These are phyloP conservation scores for Lethrus apterus DNA, from an alignment of 1,140 invertebrate species.

Conservation along the genomic window DNA sequence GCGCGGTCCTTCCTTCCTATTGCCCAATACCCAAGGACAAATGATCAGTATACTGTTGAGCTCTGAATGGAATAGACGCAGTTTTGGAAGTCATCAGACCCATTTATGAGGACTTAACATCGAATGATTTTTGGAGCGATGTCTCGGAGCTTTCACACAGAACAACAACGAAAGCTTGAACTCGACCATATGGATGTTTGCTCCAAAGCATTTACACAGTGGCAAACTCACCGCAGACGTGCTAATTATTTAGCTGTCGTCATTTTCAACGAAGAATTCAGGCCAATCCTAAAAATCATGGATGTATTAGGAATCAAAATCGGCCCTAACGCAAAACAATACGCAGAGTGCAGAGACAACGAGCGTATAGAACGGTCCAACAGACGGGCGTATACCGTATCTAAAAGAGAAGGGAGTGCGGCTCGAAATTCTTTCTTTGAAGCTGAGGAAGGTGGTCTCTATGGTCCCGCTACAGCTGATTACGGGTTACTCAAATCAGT, in stretches of 20 bases:
- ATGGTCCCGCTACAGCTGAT: too few species aligned
- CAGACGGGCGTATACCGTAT: too few species aligned
- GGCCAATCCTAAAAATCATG: slow-evolving; percentile 2
- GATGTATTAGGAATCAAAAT: background rate
- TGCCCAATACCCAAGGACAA: too few species aligned
- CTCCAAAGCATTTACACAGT: slow-evolving; percentile 24
- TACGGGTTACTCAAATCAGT: background rate
- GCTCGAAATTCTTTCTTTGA: too few species aligned
- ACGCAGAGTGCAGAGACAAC: background rate
- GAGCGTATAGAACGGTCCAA: too few species aligned
- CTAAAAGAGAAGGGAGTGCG: too few species aligned
- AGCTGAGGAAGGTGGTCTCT: too few species aligned
- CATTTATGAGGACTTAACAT: background rate
- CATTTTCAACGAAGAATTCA: slow-evolving; percentile 13
- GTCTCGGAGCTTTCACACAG: slow-evolving; percentile 13
- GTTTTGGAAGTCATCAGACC: background rate
- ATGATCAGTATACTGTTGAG: background rate
- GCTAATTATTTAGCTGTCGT: slow-evolving; percentile 1
- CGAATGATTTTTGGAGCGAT: background rate
- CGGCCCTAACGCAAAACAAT: background rate
- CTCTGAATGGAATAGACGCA: background rate
- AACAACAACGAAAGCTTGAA: slow-evolving; percentile 29
- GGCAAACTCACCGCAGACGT: slow-evolving; percentile 20
- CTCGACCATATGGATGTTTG: slow-evolving; percentile 20
- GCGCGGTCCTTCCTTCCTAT: too few species aligned